phyloP scores from a whole-genome alignment of 2,797 vertebrate species.

The Okamejei kenojei region DNA sequence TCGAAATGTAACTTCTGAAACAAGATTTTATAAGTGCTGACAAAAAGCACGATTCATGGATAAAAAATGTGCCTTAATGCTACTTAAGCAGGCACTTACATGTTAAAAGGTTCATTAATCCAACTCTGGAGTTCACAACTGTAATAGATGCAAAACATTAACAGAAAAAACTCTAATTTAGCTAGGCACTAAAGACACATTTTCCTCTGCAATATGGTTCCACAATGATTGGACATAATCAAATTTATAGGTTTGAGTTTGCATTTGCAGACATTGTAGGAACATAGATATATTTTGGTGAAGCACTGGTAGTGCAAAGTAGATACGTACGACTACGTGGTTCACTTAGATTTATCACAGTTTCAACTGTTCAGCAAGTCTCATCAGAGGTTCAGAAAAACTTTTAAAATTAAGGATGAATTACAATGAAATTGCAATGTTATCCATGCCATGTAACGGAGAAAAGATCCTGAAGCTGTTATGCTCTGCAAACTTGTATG shows the following conservation, averaged over 20 bases:
- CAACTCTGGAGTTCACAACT: not conserved
- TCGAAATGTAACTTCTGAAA: not conserved
- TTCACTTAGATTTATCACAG: not conserved
- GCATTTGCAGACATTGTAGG: not conserved
- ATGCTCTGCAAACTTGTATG: not conserved
- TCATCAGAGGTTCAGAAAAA: not conserved
- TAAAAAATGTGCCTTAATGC: not conserved
- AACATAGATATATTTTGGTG: not conserved
- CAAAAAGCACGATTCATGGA: not conserved
- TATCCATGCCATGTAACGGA: not conserved
- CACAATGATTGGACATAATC: not conserved
- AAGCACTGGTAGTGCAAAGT: not conserved
- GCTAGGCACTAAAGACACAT: not conserved
- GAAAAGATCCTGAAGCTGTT: not conserved
- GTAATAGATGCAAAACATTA: not conserved
- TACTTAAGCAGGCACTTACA: not conserved
- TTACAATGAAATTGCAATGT: not conserved
- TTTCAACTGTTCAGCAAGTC: not conserved
- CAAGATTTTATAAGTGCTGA: not conserved
- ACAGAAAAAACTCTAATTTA: not conserved
- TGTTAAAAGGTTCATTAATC: not conserved
- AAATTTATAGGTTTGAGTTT: not conserved
- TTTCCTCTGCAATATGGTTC: not conserved
- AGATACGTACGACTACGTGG: not conserved
- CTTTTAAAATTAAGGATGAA: not conserved